Percentiles rank a stretch among this genome's conserved stretches.
These are phyloP conservation scores for Stegodyphus dumicola DNA, from an alignment of 1,140 invertebrate genomes.

Conservation along the genomic window DNA sequence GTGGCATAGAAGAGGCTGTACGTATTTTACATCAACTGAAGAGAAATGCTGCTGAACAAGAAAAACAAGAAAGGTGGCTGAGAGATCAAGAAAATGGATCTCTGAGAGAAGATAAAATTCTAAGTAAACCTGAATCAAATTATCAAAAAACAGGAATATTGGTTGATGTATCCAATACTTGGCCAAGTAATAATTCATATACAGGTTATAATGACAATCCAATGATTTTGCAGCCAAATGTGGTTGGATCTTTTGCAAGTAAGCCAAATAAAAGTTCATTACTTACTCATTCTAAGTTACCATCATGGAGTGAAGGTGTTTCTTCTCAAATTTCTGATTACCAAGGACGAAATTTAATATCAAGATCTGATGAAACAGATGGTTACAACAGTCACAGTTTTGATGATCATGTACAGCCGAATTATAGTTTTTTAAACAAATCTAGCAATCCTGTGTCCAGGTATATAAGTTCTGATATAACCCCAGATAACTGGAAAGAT, in stretches of 20 bases:
- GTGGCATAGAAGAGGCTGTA: constrained; percentile 70
- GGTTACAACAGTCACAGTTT: constrained; percentile 28
- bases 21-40: constrained; percentile 61
- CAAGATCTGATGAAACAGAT: constrained; percentile 49
- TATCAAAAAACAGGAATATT: constrained; percentile 53
- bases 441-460: constrained; percentile 28
- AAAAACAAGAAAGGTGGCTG: constrained; percentile 51
- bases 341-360: constrained; percentile 12
- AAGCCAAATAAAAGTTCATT: constrained; percentile 37
- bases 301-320: constrained; percentile 58
- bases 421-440: constrained; percentile 50
- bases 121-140: constrained; percentile 22
- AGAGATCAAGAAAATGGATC: constrained; percentile 43
- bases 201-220: constrained; percentile 20
- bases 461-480: constrained; percentile 33
- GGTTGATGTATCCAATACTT: constrained; percentile 59
- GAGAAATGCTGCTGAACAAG: constrained; percentile 35
- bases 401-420: constrained; percentile 37
- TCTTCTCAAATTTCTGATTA: constrained; percentile 28
- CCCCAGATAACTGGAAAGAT: constrained; percentile 42
- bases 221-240: constrained; percentile 12
- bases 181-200: constrained; percentile 39
- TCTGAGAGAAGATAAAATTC: constrained; percentile 17
- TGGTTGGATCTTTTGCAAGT: not conserved
- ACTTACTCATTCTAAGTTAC: constrained; percentile 33